Base-by-base conservation (phyloP, 2,888 invertebrate genomes). In the Willowsia nigromaculata region DNA sequence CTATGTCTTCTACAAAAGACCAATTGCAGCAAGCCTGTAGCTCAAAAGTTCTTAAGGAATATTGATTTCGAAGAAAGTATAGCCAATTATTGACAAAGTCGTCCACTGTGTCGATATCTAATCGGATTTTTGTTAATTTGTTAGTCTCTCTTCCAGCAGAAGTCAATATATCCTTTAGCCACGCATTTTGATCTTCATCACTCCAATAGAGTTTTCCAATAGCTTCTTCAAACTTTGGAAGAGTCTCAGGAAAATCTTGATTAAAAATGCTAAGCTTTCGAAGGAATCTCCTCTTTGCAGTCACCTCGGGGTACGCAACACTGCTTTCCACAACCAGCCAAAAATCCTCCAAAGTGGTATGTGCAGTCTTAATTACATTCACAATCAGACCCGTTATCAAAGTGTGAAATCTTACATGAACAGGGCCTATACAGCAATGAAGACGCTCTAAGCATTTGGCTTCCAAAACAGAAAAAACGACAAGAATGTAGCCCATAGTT, bases 61-160 rank as follows among this genome's bases (percentile, higher is more conserved):
- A 11, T 22, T 85, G 85, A 37, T 78, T 18, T 25, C 47, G 30
- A 0, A 56, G 27, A 62, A 78, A 76, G 47, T 85, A 78, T 1
- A 65, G 0, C 85, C 85, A 85, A 25, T 76, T 43, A 22, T 85
- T 76, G 9, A 78, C 15, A 85, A 85, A 85, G 25, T 76, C 76
- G 22, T 85, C 76, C 59, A 62, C 22, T 11, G 85, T 76, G 25
- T 85, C 85, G 25, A 85, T 85, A 13, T 85, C 76, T 9, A 85
- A 13, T 0, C 85, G 85, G 3, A 85, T 59, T 7, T 62, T 76
- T 1, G 27, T 7, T n/a, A 85, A 15, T 6, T 62, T 59, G 1
- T 11, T n/a, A 13, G 50, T 13, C 13, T 62, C 27, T 5, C 0
- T 18, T 5, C 85, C 85, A 15, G 33, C 33, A 0, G 30, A 18